Conservation (phyloP, 2,113 vertebrate species). For the Tupaia tana region DNA sequence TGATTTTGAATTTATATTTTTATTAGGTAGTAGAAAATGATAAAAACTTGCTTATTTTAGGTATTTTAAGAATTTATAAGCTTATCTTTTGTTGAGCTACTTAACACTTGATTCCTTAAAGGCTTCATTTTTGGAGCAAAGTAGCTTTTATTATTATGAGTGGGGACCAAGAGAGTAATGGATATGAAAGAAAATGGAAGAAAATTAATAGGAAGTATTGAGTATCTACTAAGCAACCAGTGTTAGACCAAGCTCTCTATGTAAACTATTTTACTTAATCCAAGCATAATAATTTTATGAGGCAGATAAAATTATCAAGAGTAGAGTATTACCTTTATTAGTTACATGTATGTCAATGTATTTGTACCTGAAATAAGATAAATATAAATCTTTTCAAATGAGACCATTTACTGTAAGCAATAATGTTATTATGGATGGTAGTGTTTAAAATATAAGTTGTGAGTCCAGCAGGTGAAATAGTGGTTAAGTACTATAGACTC, state of each 20-base stretch:
- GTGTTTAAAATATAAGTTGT: not conserved
- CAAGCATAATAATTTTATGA: not conserved
- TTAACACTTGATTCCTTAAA: conserved; percentile 45
- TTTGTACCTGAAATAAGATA: not conserved
- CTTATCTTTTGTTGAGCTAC: not conserved
- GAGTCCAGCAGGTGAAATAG: no score
- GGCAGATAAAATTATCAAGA: conserved; percentile 19
- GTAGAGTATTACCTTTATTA: conserved; percentile 19
- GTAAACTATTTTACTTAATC: conserved; percentile 6
- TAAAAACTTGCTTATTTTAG: conserved; percentile 3
- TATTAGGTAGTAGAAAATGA: conserved; percentile 24
- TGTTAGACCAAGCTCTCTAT: not conserved
- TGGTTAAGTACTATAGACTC: no score
- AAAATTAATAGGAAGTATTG: not conserved
- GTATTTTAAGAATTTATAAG: conserved; percentile 39
- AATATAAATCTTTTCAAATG: conserved; percentile 51
- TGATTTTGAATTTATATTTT: conserved; percentile 51
- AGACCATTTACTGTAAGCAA: not conserved
- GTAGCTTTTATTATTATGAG: conserved; percentile 45
- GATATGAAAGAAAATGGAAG: not conserved
- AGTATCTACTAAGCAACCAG: not conserved
- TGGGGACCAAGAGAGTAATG: not conserved
- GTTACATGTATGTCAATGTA: not conserved
- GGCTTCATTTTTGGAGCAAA: not conserved
- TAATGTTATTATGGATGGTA: not conserved